Evolutionary conservation across 2,888 invertebrate genomes (phyloP), one percentile per base, ranked within the genome.

Genomic region (Hypselothyrea guttata): DNA sequence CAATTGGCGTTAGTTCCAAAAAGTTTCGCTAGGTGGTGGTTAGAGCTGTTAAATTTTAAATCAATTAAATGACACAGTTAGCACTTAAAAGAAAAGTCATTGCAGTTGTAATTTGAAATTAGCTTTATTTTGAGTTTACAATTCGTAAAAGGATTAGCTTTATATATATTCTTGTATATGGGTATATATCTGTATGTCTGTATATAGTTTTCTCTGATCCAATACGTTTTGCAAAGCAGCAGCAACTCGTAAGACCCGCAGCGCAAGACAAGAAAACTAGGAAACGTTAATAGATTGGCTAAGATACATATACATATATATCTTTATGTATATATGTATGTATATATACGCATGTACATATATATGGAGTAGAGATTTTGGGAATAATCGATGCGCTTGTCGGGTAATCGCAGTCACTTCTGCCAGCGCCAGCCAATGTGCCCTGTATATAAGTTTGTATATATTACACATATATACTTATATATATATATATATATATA

Each of bases 401-500:
- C 60, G 53, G 53, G 18, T 4, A 12, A 11, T 68, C 49, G 42
- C 38, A 41, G 38, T 40, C 28, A 40, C 63, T 41, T 27, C 62
- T 44, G 55, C 31, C 12, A 31, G n/a, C n/a, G n/a, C 40, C 64
- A 53, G 60, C 65, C 56, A 65, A 53, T 55, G 40, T 41, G 70
- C 70, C 70, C 70, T 71, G 70, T 70, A 71, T 70, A 66, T 66
- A 62, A 57, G 65, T 48, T 58, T 35, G 46, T 46, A 41, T 46
- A 53, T 44, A 55, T 7, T 28, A 22, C 22, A 22, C 22, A 5
- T 22, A 22, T 28, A 28, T 3, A 8, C 7, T 28, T 9, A 28
- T 28, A 28, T 28, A 7, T 28, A 7, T 28, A 7, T 28, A 31
- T 40, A n/a, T n/a, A 49, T 28, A 7, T 30, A 12, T 12, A 42